phyloP scores from a whole-genome alignment of 2,888 invertebrate genomes.

The Drosophila eohydei region DNA sequence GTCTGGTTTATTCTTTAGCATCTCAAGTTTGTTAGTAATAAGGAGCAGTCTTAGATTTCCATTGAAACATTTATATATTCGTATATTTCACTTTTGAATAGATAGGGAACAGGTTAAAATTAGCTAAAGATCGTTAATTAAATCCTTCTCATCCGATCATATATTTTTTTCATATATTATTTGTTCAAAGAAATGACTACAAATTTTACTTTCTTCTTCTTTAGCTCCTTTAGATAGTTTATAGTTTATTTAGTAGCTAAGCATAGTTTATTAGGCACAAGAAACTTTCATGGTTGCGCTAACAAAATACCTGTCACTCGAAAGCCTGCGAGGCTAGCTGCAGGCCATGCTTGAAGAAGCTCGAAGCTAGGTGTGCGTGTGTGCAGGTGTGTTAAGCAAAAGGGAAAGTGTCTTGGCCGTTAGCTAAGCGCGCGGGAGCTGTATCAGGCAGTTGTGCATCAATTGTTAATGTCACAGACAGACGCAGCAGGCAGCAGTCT shows the following conservation, averaged over 20 bases:
- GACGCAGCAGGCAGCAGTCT: constrained; percentile 51
- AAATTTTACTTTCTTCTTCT: too few species aligned
- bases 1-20: too few species aligned
- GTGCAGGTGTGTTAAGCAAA: constrained; percentile 44
- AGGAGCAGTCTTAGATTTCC: too few species aligned
- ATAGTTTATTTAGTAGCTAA: neutral
- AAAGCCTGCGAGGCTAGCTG: constrained; percentile 38
- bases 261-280: neutral
- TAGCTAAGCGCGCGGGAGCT: constrained; percentile 46
- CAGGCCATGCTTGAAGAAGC: constrained; percentile 36
- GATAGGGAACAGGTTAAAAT: too few species aligned
- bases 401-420: constrained; percentile 56
- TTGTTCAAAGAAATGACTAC: too few species aligned
- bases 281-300: constrained; percentile 1
- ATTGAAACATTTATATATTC: too few species aligned
- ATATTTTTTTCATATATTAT: too few species aligned
- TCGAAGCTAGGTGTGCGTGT: constrained; percentile 1
- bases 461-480: constrained; percentile 76
- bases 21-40: too few species aligned
- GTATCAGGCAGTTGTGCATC: constrained; percentile 66
- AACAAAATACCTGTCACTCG: constrained; percentile 7
- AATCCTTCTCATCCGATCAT: too few species aligned
- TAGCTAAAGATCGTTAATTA: too few species aligned
- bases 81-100: too few species aligned
- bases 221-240: too few species aligned